Evolutionary conservation across 2,113 vertebrate species (phyloP), one percentile per base, ranked within the genome.

Genomic region (Chamaea fasciata): DNA sequence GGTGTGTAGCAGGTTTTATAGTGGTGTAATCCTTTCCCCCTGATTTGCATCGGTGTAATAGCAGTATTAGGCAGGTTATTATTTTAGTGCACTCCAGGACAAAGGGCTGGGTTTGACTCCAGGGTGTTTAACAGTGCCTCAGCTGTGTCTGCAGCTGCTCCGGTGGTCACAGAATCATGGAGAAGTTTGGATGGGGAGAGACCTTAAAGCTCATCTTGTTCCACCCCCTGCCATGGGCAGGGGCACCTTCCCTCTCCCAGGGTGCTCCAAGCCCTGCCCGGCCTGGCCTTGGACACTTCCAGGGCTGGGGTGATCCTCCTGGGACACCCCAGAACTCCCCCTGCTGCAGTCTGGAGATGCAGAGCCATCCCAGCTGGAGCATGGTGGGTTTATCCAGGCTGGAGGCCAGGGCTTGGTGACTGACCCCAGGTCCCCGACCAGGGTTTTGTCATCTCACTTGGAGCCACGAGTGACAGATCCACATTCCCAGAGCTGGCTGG

Each of bases 301-400:
- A 62, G 70, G 53, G 53, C 2, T 46, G 60, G 37, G 14, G 4
- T 15, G 31, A 1, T 59, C 15, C 18, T 37, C 15, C 53, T 76
- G 21, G 2, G 1, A 8, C 75, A 31, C 55, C 83, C 24, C 79
- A 3, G 4, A 50, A 1, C 41, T 5, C 33, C 8, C 37, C 5
- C 41, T 8, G 64, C 74, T 53, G 16, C 3, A 1, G 44, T n/a
- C 28, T 7, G 50, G 65, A 27, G 50, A 2, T 0, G n/a, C 83
- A 26, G 55, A 56, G 30, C 75, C 9, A 7, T 47, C 37, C 52
- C 52, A 1, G 13, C 39, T 9, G 47, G 20, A 33, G 55, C 63
- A 6, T 1, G 0, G 22, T 5, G 87, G 47, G 15, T 47, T 59
- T 21, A 2, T 4, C 15, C 39, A 41, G 50, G 1, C 23, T 19